phyloP scores from a whole-genome alignment of 2,113 vertebrate genomes.

The Pundamilia nyererei region DNA sequence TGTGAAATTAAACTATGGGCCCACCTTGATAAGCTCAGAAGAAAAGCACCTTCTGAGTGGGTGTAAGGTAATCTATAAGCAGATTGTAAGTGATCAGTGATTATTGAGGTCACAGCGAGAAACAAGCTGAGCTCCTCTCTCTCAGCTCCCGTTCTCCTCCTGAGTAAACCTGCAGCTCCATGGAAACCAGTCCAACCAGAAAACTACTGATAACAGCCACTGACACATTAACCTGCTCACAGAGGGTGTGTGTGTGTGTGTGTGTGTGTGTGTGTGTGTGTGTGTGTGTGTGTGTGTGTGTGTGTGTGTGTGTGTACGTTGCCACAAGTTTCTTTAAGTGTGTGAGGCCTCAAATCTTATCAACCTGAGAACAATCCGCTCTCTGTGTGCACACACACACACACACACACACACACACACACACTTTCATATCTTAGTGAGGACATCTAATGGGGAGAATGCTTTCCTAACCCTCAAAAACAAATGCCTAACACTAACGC shows the following conservation, averaged over 20 bases:
- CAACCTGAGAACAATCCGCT: constrained; percentile 36
- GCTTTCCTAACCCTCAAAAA: background rate
- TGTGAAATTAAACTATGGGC: background rate
- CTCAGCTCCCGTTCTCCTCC: background rate
- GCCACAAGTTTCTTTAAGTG: no score
- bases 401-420: background rate
- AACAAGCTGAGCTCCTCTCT: background rate
- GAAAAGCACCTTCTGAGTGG: background rate
- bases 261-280: background rate
- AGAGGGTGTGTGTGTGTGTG: background rate
- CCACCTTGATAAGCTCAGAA: background rate
- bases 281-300: background rate
- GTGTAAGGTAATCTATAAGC: background rate
- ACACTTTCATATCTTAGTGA: background rate
- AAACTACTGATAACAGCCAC: constrained; percentile 41
- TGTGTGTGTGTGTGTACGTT: background rate
- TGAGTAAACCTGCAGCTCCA: background rate
- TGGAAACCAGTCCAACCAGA: constrained; percentile 36
- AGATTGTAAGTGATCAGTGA: background rate
- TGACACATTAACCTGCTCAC: constrained; percentile 46
- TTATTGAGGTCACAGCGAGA: background rate
- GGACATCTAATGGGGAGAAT: background rate
- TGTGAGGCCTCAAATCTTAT: background rate
- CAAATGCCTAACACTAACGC: background rate
- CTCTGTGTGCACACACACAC: background rate